Conservation (phyloP, 2,888 invertebrate species). For the Chouioia cunea region DNA sequence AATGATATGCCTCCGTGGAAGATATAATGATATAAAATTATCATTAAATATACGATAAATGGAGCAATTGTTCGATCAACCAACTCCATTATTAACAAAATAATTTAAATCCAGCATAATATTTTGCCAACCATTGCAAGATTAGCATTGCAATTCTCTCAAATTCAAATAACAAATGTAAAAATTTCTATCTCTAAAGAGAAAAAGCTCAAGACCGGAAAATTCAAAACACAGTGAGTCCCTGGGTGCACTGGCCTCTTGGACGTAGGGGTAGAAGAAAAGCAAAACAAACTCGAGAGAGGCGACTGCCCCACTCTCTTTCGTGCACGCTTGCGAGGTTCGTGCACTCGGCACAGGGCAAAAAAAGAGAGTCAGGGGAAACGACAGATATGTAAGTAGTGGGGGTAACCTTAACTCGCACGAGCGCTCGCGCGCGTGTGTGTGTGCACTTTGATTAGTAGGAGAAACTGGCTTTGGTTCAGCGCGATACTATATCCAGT, state of each 20-base stretch:
- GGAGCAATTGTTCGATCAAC: too few relatives aligned
- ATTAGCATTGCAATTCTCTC: too few relatives aligned
- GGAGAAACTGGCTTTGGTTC: background rate
- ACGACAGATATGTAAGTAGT: background rate
- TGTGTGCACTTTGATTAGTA: constrained; percentile 26
- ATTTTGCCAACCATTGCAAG: too few relatives aligned
- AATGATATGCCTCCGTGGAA: too few relatives aligned
- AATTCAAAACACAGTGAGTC: too few relatives aligned
- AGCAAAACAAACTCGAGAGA: constrained; percentile 26
- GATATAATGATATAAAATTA: too few relatives aligned
- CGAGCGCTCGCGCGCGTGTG: background rate
- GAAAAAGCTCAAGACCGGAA: too few relatives aligned
- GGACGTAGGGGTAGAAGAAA: constrained; percentile 4
- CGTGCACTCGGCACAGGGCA: constrained; percentile 20
- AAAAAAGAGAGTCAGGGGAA: constrained; percentile 8
- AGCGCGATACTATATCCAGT: background rate
- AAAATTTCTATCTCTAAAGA: too few relatives aligned
- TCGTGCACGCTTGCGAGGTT: constrained; percentile 11
- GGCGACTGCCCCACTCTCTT: background rate
- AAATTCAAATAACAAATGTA: too few relatives aligned
- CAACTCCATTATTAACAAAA: background rate
- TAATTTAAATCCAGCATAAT: background rate
- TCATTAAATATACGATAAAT: too few relatives aligned
- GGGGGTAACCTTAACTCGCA: background rate
- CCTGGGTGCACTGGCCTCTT: too few relatives aligned